Evolutionary conservation across 2,113 vertebrate species (phyloP), one percentile per base, ranked within the genome.

Genomic region (Oryctolagus cuniculus): DNA sequence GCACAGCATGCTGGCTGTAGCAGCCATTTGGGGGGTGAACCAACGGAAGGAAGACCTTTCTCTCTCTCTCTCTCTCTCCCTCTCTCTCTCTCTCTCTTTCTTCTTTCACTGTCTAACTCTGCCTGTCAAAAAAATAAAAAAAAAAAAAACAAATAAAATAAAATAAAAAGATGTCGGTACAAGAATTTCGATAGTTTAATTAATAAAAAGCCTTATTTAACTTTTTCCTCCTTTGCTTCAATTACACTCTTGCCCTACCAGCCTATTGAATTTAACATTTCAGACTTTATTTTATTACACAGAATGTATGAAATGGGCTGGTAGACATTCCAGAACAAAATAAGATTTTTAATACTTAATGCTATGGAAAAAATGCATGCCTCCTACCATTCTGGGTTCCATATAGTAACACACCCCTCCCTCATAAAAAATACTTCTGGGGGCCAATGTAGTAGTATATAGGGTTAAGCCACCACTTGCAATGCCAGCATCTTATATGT

Each of bases 331-430:
- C 1, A 24, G 12, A 31, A 64, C 61, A 58, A 73, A 89, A 10
- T 53, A 81, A 73, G 10, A 80, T 79, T 83, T 90, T 92, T 55
- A 82, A 86, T 79, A 24, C 36, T 94, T 91, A 95, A 74, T 27
- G 16, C 21, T 82, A 17, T 90, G 13, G 64, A 7, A 75, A 7
- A 49, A 95, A 91, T 81, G 19, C n/a, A 72, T 79, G 12, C 12
- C 25, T 3, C 10, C 2, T 17, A 44, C 10, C 5, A 34, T 87
- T 90, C 38, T 49, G 38, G 2, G 66, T 79, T 90, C 34, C 6
- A 77, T 58, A 9, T n/a, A 85, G 2, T 73, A 49, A 92, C 16
- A 79, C 7, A 3, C 1, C 16, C 7, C 9, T 2, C 19, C 22
- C 11, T 8, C 15, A 10, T 6, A 51, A 83, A 27, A 70, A 51